Evolutionary conservation across 2,888 invertebrate genomes (phyloP), one percentile per base, ranked within the genome.

Genomic region (Sthenelais limicola): DNA sequence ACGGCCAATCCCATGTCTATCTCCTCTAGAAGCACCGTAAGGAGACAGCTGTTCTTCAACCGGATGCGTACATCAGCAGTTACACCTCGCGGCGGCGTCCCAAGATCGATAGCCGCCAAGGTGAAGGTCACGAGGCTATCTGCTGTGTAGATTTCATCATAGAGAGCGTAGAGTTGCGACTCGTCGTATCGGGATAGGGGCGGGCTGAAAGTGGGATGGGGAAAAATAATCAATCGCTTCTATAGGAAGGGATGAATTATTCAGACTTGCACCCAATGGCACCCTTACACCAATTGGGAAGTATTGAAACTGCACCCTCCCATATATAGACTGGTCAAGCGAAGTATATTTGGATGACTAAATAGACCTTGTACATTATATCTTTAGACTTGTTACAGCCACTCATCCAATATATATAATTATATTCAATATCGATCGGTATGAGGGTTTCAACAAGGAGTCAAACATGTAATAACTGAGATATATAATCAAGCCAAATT

Each of bases 11-110:
- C 56, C 54, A 79, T 80, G 0, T 51, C 71, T 9, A 82, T 81
- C 24, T 74, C 51, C 43, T 80, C 78, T 58, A 74, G 82, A 30
- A 80, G 72, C 15, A 80, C 81, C 58, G 78, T 79, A 26, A 83
- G 54, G 12, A 84, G 78, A 71, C 84, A 84, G 1, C 82, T 82
- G 78, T 82, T 84, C 66, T 80, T 81, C 4, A 83, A 71, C 2
- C 76, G 77, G 24, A 83, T 69, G 43, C 75, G 76, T 7, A 82
- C 75, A 12, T 76, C 68, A n/a, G 81, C 82, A 0, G 67, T 68
- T 12, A 79, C 74, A n/a, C 84, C 84, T 3, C 79, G 74, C 1
- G 75, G 74, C 9, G 83, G 80, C 9, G 72, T 76, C 3, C 82
- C 82, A n/a, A 79, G 76, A 72, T 84, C 83, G 32, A 81, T 76